Evolutionary conservation across 2,113 vertebrate genomes (phyloP).

Genomic region (Isichthys henryi): DNA sequence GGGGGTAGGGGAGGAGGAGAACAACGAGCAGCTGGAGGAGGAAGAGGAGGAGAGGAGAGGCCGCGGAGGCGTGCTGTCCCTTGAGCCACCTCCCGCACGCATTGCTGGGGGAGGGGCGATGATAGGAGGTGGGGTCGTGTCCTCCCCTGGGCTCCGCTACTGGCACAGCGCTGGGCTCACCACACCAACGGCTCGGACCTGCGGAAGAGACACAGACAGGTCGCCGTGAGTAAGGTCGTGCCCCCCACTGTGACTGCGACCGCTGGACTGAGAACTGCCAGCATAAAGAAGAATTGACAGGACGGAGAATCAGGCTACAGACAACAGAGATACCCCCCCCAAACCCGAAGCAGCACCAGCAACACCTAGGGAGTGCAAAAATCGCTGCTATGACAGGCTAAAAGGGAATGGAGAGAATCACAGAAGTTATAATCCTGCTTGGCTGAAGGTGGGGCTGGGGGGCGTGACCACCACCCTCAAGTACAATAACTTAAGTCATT

Average conservation of each 20-base stretch:
- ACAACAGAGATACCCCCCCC: no score
- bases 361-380: neutral
- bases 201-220: constrained; percentile 15
- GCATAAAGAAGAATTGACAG: neutral
- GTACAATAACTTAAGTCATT: neutral
- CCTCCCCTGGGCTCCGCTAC: neutral
- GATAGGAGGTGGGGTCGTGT: neutral
- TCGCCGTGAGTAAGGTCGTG: neutral
- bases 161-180: neutral
- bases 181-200: constrained; percentile 19
- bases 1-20: constrained; percentile 43
- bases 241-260: no score
- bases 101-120: constrained; percentile 44
- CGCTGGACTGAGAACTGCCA: neutral
- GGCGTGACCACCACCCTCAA: neutral
- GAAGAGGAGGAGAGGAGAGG: constrained; percentile 40
- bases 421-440: neutral
- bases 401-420: neutral
- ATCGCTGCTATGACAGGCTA: neutral
- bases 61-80: constrained; percentile 42
- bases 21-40: constrained; percentile 25
- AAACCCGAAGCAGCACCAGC: neutral
- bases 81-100: constrained; percentile 47
- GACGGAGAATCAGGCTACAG: neutral
- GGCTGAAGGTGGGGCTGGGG: neutral